Percentiles rank a stretch among this genome's conserved stretches.
Conservation (phyloP, 53 echinoderm and acorn worm species). For the Antedon mediterranea region DNA sequence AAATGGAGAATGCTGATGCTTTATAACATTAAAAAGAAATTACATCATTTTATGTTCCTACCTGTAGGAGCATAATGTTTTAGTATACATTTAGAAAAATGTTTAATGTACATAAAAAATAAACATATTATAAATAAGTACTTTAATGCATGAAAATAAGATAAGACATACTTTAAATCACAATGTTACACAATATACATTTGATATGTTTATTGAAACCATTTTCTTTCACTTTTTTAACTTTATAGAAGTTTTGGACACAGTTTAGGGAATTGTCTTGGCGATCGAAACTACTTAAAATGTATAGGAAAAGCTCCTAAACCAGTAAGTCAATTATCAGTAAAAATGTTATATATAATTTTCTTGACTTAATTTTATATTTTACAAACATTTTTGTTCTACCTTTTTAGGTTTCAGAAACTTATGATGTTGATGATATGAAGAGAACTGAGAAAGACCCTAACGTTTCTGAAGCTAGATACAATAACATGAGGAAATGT, state of each 20-base stretch:
- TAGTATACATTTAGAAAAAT: too few relatives aligned
- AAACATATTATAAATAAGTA: too few relatives aligned
- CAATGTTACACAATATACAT: too few relatives aligned
- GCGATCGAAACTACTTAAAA: conserved; percentile 61
- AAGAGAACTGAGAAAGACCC: conserved; percentile 46
- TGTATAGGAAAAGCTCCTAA: conserved; percentile 86
- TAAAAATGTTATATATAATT: too few relatives aligned
- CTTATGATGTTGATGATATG: conserved; percentile 33
- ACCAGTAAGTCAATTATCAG: conserved; percentile 38
- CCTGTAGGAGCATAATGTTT: too few relatives aligned
- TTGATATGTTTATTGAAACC: too few relatives aligned
- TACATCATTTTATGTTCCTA: too few relatives aligned
- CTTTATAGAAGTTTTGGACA: conserved; percentile 84
- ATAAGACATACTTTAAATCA: too few relatives aligned
- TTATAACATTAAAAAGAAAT: too few relatives aligned
- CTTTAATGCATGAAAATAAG: too few relatives aligned
- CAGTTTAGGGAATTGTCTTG: conserved; percentile 88
- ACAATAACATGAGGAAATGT: conserved; percentile 2
- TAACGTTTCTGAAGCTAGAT: conserved; percentile 47
- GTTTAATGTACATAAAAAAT: too few relatives aligned
- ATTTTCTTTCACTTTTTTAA: not conserved
- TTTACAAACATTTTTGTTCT: not conserved
- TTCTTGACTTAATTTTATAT: not conserved
- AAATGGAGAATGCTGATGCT: too few relatives aligned
- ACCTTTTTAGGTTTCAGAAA: conserved; percentile 24